Percentiles rank a stretch among this genome's conserved stretches.
Conservation (phyloP, 2,888 invertebrate genomes). For the Bhutanitis thaidina region DNA sequence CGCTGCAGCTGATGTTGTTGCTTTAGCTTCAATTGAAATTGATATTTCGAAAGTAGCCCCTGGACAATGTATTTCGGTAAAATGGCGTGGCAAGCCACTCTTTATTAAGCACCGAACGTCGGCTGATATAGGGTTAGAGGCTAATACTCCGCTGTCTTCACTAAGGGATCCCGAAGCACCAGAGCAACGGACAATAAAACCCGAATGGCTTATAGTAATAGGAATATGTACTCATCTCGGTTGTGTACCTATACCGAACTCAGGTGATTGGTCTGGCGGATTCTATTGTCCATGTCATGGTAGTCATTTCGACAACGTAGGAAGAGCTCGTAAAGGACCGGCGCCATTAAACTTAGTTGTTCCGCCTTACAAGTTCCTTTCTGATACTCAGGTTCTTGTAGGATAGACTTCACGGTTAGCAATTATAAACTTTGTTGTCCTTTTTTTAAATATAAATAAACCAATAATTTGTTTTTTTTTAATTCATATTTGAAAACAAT, state of each 20-base stretch:
- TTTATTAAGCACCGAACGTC: conserved; percentile 86
- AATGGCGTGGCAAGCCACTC: conserved; percentile 92
- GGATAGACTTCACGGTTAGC: conserved; percentile 44
- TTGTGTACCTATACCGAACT: conserved; percentile 88
- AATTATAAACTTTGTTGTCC: too few species aligned
- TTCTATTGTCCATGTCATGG: conserved; percentile 92
- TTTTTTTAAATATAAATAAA: too few species aligned
- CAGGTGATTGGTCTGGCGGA: conserved; percentile 84
- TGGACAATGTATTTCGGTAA: conserved; percentile 82
- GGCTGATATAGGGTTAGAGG: conserved; percentile 82
- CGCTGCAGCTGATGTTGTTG: conserved; percentile 86
- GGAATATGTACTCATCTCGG: conserved; percentile 92
- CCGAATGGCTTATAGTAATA: conserved; percentile 88
- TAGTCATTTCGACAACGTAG: conserved; percentile 88
- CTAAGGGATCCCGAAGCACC: conserved; percentile 87
- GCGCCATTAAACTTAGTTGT: conserved; percentile 86
- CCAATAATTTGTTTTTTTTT: too few species aligned
- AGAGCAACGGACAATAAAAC: conserved; percentile 81
- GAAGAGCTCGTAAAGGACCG: conserved; percentile 87
- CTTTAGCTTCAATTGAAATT: conserved; percentile 88
- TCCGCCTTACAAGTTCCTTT: conserved; percentile 80
- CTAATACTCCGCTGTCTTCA: conserved; percentile 76
- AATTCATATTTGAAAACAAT: too few species aligned
- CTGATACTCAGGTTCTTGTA: conserved; percentile 76
- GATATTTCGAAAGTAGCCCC: conserved; percentile 84